Percentiles rank a stretch among this genome's conserved stretches.
Conservation (phyloP, 2,888 invertebrate species). For the Nemapogon koenigi region DNA sequence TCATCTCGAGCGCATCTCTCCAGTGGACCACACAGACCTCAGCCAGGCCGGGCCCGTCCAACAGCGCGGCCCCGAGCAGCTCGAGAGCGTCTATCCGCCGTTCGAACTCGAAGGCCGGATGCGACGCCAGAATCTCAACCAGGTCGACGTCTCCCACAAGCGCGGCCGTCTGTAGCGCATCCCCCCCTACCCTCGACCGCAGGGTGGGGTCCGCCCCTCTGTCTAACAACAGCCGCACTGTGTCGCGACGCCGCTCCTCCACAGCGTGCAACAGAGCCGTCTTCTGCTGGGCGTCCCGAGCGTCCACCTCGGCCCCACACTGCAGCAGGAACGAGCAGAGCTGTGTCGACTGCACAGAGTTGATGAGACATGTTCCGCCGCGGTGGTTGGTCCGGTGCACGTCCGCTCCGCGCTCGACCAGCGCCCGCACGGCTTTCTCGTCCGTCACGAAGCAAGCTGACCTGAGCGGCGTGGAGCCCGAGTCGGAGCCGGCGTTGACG, state of each 20-base stretch:
- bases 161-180: slow-evolving; percentile 87
- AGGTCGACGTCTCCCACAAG: slow-evolving; percentile 72
- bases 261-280: slow-evolving; percentile 95
- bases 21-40: slow-evolving; percentile 58
- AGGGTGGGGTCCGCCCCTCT: slow-evolving; percentile 81
- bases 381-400: slow-evolving; percentile 82
- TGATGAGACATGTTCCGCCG: slow-evolving; percentile 93
- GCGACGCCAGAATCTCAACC: slow-evolving; percentile 72
- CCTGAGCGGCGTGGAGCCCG: slow-evolving; percentile 87
- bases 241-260: slow-evolving; percentile 81
- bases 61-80: slow-evolving; percentile 82
- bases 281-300: slow-evolving; percentile 87
- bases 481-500: slow-evolving; percentile 87
- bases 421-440: slow-evolving; percentile 73
- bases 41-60: slow-evolving; percentile 88
- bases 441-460: slow-evolving; percentile 95
- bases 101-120: slow-evolving; percentile 68
- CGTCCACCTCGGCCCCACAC: slow-evolving; percentile 78
- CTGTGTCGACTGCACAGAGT: slow-evolving; percentile 70
- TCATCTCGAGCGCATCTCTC: slow-evolving; percentile 45
- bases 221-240: slow-evolving; percentile 79
- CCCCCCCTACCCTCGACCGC: slow-evolving; percentile 82
- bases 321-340: slow-evolving; percentile 29
- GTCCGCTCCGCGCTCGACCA: slow-evolving; percentile 63
- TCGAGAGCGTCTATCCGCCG: slow-evolving; percentile 87